These are phyloP conservation scores for Lepeophtheirus nordmannii DNA, from an alignment of 2,888 invertebrate genomes.

Conservation along the genomic window DNA sequence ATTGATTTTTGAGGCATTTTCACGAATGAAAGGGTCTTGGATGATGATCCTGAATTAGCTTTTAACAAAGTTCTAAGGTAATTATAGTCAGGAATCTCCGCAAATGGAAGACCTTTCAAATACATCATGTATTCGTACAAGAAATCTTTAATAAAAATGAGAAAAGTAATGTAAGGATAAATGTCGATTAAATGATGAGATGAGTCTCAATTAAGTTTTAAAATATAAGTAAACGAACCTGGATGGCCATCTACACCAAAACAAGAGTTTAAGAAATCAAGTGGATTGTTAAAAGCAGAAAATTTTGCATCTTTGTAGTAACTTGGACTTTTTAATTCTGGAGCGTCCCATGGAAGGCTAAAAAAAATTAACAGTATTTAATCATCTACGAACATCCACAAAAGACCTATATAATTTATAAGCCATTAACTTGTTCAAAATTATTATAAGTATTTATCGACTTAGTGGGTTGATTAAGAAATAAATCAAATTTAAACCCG, in stretches of 20 bases:
- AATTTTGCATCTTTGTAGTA: constrained; percentile 11
- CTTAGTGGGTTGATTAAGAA: no score
- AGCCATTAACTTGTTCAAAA: no score
- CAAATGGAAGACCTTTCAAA: constrained; percentile 46
- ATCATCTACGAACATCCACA: no score
- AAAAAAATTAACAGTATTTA: not conserved
- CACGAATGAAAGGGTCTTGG: not conserved
- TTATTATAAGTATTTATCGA: no score
- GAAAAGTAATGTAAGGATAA: no score
- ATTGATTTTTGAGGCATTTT: not conserved
- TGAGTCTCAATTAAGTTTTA: no score
- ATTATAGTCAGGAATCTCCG: constrained; percentile 57
- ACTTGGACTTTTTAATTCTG: not conserved
- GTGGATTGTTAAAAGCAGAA: constrained; percentile 5
- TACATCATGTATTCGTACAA: constrained; percentile 5
- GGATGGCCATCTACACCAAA: constrained; percentile 2
- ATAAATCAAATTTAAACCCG: no score
- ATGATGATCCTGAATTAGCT: constrained; percentile 28
- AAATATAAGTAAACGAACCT: not conserved
- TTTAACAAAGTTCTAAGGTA: constrained; percentile 51
- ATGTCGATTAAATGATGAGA: no score
- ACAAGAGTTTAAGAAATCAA: constrained; percentile 3
- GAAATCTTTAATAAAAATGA: not conserved
- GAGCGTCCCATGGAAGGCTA: constrained; percentile 56
- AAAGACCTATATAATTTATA: no score